Conservation (phyloP, 53 echinoderm and acorn worm species). For the Henricia sp. region DNA sequence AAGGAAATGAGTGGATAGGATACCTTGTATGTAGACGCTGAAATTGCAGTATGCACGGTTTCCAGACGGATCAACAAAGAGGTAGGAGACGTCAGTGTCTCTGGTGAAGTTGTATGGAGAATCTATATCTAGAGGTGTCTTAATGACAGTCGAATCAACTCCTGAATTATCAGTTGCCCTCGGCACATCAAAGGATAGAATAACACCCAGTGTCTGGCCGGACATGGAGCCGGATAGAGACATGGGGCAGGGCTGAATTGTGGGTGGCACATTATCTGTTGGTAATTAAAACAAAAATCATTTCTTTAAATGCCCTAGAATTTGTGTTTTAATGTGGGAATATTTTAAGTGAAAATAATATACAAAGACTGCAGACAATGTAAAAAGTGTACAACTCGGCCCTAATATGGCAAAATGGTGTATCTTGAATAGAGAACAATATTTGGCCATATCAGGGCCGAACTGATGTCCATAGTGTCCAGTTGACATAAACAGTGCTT, state of each 20-base stretch:
- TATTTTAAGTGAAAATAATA: too few species aligned
- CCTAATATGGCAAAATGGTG: too few species aligned
- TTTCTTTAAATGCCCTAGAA: too few species aligned
- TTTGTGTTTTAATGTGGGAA: too few species aligned
- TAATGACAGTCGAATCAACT: conserved; percentile 39
- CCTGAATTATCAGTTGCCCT: conserved; percentile 76
- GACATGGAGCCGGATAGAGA: conserved; percentile 55
- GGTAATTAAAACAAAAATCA: too few species aligned
- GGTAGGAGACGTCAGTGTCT: conserved; percentile 67
- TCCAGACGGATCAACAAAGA: conserved; percentile 66
- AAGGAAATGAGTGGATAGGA: neutral
- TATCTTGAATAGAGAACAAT: too few species aligned
- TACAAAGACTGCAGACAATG: too few species aligned
- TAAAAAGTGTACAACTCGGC: too few species aligned
- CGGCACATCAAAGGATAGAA: conserved; percentile 66
- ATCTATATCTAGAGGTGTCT: conserved; percentile 62
- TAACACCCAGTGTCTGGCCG: conserved; percentile 33
- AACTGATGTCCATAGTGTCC: too few species aligned
- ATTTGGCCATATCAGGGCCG: too few species aligned
- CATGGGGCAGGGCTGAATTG: conserved; percentile 64
- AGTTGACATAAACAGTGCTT: too few species aligned
- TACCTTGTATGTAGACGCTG: conserved; percentile 68
- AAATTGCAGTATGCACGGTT: conserved; percentile 70
- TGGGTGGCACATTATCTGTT: conserved; percentile 60
- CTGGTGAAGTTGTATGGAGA: conserved; percentile 80